Conservation (phyloP, 2,888 invertebrate species). For the Abscondita cerata region DNA sequence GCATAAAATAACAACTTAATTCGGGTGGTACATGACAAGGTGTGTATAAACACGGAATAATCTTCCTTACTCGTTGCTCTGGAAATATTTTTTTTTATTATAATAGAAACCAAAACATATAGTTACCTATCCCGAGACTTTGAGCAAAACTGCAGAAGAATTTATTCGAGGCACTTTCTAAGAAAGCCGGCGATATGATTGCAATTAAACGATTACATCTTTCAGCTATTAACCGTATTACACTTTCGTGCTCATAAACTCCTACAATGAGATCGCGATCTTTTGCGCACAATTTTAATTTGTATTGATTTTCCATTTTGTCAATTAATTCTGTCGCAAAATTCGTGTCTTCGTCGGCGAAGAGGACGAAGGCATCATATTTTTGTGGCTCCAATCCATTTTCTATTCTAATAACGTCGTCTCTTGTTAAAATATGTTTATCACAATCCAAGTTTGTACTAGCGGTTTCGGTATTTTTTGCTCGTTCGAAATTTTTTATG, state of each 20-base stretch:
- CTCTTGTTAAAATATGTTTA: slow-evolving; percentile 49
- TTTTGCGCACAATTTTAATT: slow-evolving; percentile 75
- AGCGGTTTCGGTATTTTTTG: neutral
- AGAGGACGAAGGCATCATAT: slow-evolving; percentile 83
- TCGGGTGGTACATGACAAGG: slow-evolving; percentile 70
- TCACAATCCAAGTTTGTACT: slow-evolving; percentile 41
- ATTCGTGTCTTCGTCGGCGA: slow-evolving; percentile 73
- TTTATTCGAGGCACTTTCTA: slow-evolving; percentile 74
- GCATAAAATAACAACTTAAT: slow-evolving; percentile 69
- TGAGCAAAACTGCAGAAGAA: slow-evolving; percentile 84
- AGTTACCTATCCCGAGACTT: slow-evolving; percentile 76
- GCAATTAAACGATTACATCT: slow-evolving; percentile 82
- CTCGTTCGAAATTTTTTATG: slow-evolving; percentile 12
- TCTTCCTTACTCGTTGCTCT: slow-evolving; percentile 66
- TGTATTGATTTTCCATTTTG: slow-evolving; percentile 67
- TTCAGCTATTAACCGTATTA: slow-evolving; percentile 75
- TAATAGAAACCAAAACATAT: too few species aligned
- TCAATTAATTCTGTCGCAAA: slow-evolving; percentile 73
- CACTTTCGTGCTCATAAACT: slow-evolving; percentile 73
- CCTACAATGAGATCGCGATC: slow-evolving; percentile 77
- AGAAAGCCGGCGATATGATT: slow-evolving; percentile 78
- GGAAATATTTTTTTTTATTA: too few species aligned
- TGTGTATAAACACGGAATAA: slow-evolving; percentile 78
- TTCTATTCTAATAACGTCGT: slow-evolving; percentile 48
- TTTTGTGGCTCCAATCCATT: slow-evolving; percentile 59